Percentiles rank a stretch among this genome's conserved stretches.
Evolutionary conservation across 2,113 vertebrate species (phyloP).

Genomic region (Larimichthys crocea): DNA sequence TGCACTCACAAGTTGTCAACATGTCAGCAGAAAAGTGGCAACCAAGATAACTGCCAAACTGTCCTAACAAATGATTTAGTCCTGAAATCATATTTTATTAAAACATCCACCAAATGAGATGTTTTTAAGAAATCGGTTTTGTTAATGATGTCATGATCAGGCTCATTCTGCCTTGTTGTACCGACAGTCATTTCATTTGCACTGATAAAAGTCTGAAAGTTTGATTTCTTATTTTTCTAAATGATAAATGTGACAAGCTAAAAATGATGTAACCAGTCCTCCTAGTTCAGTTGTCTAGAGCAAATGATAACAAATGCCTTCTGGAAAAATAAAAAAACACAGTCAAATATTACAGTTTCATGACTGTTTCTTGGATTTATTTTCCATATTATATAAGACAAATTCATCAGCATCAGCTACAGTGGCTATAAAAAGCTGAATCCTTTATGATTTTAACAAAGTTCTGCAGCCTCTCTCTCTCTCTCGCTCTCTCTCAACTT

Average conservation of each 20-base stretch:
- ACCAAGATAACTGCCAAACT: background rate
- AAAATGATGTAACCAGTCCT: background rate
- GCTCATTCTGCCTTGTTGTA: too few species aligned
- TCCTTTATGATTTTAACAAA: background rate
- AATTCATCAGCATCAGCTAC: background rate
- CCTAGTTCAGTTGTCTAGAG: background rate
- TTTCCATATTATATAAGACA: background rate
- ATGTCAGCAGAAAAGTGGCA: background rate
- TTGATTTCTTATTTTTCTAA: background rate
- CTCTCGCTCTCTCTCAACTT: background rate
- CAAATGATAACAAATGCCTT: background rate
- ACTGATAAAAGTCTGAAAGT: background rate
- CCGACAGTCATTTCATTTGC: background rate
- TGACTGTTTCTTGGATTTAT: background rate
- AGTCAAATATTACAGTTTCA: background rate
- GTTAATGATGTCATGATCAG: too few species aligned
- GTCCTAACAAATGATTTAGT: too few species aligned
- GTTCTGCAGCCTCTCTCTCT: background rate
- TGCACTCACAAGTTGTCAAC: conserved; percentile 44
- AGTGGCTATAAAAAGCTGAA: background rate
- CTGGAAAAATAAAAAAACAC: background rate
- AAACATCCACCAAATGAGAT: too few species aligned
- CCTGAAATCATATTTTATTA: too few species aligned
- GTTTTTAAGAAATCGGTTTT: too few species aligned
- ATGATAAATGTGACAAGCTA: background rate